Base-by-base conservation (phyloP, 53 echinoderm and acorn worm species). In the Crossaster papposus region DNA sequence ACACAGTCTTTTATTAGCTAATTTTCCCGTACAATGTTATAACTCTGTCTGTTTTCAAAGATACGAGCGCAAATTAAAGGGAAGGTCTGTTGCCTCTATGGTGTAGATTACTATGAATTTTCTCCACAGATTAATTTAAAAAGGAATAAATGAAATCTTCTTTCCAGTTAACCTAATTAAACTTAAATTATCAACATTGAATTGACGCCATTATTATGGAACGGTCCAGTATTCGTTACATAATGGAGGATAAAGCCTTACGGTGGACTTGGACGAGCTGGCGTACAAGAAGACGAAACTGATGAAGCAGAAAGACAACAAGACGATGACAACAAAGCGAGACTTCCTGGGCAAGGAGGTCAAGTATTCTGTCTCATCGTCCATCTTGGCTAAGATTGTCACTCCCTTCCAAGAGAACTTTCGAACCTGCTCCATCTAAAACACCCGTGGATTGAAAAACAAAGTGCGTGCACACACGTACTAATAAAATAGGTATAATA, bases 341-440 rank as follows among this genome's bases (percentile, higher is more conserved):
- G 85, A 74, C 23, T 23, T 51, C 32, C 68, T 31, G 17, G 85
- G 58, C 54, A 85, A 30, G 34, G 85, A 73, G 72, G 74, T 53
- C 54, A 85, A 1, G 11, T 6, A 44, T 51, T 85, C 85, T 9
- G 55, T 54, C 55, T 74, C 72, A 7, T 85, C 85, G n/a, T 85
- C 85, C 74, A 85, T 73, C 54, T 32, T 73, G 15, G 85, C 85
- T 35, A 85, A 54, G 4, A 85, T 5, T 13, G 80, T 80, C 18
- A 80, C 31, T 36, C 80, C 54, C 17, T 31, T 55, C 54, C 54
- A 54, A 13, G 80, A 15, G 32, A 54, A 54, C 51, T 55, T 15
- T 30, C 58, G 62, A 31, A 55, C 55, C 26, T 51, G 54, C 29
- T 80, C 80, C 80, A 80, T 80, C 54, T 9, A 74, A 68, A 26